Evolutionary conservation across 2,797 vertebrate species (phyloP), one percentile per base, ranked within the genome.

Genomic region (Zalophus californianus): DNA sequence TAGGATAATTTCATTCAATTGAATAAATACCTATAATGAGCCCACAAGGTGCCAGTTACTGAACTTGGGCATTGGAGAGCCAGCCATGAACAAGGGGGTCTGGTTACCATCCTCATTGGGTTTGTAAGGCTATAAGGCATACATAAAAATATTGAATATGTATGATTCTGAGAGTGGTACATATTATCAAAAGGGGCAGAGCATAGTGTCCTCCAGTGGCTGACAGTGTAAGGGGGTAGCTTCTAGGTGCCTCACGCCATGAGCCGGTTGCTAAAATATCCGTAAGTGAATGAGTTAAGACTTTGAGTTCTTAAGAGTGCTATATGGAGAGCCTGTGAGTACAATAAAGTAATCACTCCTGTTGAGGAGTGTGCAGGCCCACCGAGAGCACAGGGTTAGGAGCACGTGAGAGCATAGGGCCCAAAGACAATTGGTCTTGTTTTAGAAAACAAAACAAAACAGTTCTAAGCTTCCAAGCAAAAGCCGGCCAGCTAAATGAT

Each of bases 341-440:
- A 29, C 7, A 64, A 1, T 21, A 48, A 18, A 35, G 23, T 13
- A 4, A 23, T 54, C 1, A 0, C 41, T 8, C 2, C 11, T 20
- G 16, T 0, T 41, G 73, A 91, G 50, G 82, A 25, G 27, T 2
- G 3, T 5, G 5, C 35, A 90, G 62, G 27, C 8, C 5, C 1
- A 1, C 60, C 25, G 23, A 35, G 7, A 29, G 16, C 35, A 27
- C 23, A 25, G 8, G 0, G 29, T 66, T 75, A 64, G 23, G 15
- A 41, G 9, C 4, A 4, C 2, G 0, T 2, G 2, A 48, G 78
- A 44, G 16, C 7, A 7, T 23, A 20, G 8, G 18, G 5, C 32
- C 90, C 27, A 72, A 21, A 38, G 35, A 93, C 35, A 35, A 25
- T 35, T 50, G 16, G 72, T 41, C 35, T 52, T 38, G 23, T n/a